A percentile compares a stretch with the other conserved stretches of the same genome.
phyloP scores from a whole-genome alignment of 2,113 vertebrate species.

The Esox niger region DNA sequence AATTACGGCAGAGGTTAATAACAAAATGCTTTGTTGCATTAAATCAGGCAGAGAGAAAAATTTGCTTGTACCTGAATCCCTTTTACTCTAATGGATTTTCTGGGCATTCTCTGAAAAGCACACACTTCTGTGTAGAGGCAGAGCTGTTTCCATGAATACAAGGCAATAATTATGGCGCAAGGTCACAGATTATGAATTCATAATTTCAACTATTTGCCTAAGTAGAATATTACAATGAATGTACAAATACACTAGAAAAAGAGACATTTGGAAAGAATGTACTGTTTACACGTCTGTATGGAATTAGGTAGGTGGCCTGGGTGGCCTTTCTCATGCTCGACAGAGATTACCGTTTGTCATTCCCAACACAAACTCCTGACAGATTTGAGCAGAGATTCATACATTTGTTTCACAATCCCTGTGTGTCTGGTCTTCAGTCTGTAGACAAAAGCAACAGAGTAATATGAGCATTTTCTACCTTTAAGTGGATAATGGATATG shows the following conservation, averaged over 20 bases:
- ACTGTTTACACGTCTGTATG: constrained; percentile 17
- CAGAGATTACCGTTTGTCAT: no score
- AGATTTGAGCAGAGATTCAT: not conserved
- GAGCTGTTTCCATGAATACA: constrained; percentile 58
- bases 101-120: constrained; percentile 57
- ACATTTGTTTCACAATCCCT: not conserved
- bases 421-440: constrained; percentile 2
- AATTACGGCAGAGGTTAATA: constrained; percentile 70
- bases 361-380: no score
- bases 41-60: constrained; percentile 58
- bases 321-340: not conserved
- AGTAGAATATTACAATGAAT: constrained; percentile 18
- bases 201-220: constrained; percentile 31
- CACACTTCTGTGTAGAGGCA: constrained; percentile 49
- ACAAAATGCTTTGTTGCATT: constrained; percentile 69
- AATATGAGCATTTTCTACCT: constrained; percentile 53
- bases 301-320: not conserved
- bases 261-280: not conserved
- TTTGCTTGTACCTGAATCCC: constrained; percentile 56
- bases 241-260: constrained; percentile 41
- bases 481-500: constrained; percentile 60
- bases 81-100: constrained; percentile 67
- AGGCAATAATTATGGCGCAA: constrained; percentile 62
- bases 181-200: constrained; percentile 57
- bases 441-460: constrained; percentile 26